Percentiles rank a stretch among this genome's conserved stretches.
phyloP scores from a whole-genome alignment of 2,113 vertebrate genomes.

The Gallinago undulata region DNA sequence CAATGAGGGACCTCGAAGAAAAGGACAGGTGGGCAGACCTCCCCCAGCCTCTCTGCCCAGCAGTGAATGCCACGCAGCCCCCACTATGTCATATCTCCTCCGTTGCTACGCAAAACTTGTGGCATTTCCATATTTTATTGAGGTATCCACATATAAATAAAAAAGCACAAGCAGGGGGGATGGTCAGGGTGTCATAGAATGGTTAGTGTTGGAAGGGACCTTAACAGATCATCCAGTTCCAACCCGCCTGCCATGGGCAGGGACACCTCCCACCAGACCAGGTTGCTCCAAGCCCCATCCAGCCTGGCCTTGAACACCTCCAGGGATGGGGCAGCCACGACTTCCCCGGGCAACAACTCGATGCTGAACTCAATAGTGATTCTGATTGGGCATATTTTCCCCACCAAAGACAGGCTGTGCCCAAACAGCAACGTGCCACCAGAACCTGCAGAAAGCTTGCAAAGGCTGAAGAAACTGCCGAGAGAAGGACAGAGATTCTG shows the following conservation, averaged over 20 bases:
- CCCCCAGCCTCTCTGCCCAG: neutral
- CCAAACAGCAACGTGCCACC: rapidly evolving
- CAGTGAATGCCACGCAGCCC: neutral
- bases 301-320: too few relatives aligned
- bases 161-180: neutral
- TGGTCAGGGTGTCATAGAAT: neutral
- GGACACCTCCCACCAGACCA: too few relatives aligned
- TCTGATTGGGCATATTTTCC: neutral
- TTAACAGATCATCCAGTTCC: too few relatives aligned
- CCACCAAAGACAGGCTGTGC: neutral
- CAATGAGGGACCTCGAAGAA: neutral
- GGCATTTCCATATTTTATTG: neutral
- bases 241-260: too few relatives aligned
- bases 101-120: neutral
- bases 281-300: too few relatives aligned
- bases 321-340: too few relatives aligned
- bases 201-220: too few relatives aligned
- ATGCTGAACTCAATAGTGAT: neutral
- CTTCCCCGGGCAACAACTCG: neutral
- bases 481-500: neutral
- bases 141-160: neutral
- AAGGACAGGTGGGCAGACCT: neutral
- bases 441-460: neutral
- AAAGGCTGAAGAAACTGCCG: neutral
- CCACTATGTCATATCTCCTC: neutral